Evolutionary conservation across 2,888 invertebrate species (phyloP).

Genomic region (Mellilla xanthometata): DNA sequence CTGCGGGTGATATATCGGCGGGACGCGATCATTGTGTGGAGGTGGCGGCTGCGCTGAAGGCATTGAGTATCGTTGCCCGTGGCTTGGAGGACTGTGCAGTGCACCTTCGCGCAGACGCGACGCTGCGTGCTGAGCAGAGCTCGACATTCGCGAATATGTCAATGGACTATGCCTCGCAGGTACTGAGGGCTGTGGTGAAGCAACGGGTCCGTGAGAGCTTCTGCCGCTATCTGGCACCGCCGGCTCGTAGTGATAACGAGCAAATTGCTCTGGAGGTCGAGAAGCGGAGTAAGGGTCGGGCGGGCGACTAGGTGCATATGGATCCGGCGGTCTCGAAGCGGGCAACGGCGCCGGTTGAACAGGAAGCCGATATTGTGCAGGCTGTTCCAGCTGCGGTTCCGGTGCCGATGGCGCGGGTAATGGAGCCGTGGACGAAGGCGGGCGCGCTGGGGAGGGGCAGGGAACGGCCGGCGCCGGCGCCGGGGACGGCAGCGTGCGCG

Average conservation of each 20-base stretch:
- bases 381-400: conserved; percentile 54
- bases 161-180: conserved; percentile 68
- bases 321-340: conserved; percentile 60
- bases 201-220: conserved; percentile 53
- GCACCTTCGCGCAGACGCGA: conserved; percentile 61
- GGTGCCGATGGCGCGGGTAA: conserved; percentile 42
- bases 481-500: conserved; percentile 60
- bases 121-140: conserved; percentile 60
- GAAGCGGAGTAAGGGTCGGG: conserved; percentile 67
- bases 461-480: conserved; percentile 63
- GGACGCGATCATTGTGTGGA: conserved; percentile 72
- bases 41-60: conserved; percentile 60
- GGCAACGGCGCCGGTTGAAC: conserved; percentile 63
- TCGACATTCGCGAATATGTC: conserved; percentile 65
- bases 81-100: conserved; percentile 53
- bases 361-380: conserved; percentile 52
- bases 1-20: conserved; percentile 74
- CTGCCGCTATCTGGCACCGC: conserved; percentile 53
- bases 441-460: conserved; percentile 65
- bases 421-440: conserved; percentile 52
- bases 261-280: conserved; percentile 64
- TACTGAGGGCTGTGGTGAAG: conserved; percentile 62
- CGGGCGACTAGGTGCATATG: conserved; percentile 61
- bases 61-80: conserved; percentile 57
- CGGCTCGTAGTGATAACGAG: conserved; percentile 65